These are phyloP conservation scores for Eudemis profundana DNA, from an alignment of 2,888 invertebrate genomes.

Conservation along the genomic window DNA sequence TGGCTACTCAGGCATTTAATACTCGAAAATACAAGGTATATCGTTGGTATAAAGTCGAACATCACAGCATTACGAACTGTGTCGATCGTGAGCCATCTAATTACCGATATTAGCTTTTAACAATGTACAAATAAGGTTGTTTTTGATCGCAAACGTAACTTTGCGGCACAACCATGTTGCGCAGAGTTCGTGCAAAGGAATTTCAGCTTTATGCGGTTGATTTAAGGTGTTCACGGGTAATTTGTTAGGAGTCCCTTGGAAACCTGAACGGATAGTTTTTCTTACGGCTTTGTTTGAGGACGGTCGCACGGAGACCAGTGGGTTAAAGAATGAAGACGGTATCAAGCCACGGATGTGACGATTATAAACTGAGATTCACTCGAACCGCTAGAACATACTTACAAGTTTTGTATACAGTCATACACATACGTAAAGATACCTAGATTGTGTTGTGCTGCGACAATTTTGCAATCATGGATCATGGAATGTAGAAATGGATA, in stretches of 20 bases:
- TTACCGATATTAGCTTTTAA: conserved; percentile 27
- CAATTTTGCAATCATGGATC: too few relatives aligned
- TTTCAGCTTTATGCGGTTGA: not conserved
- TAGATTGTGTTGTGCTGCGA: not conserved
- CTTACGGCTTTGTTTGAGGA: conserved; percentile 34
- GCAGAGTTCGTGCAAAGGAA: not conserved
- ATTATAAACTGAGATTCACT: conserved; percentile 7
- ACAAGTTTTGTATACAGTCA: not conserved
- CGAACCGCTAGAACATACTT: not conserved
- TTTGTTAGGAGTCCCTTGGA: conserved; percentile 8
- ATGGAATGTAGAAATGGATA: too few relatives aligned
- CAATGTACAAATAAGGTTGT: conserved; percentile 15
- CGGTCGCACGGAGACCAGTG: conserved; percentile 31
- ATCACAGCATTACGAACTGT: conserved; percentile 47
- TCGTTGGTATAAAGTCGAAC: conserved; percentile 49
- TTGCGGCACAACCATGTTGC: conserved; percentile 18
- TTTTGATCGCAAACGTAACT: conserved; percentile 13
- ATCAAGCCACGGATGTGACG: conserved; percentile 15
- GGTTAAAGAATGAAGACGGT: conserved; percentile 14
- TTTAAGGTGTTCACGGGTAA: not conserved
- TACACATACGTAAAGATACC: not conserved
- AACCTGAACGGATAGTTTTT: conserved; percentile 32
- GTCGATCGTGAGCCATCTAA: conserved; percentile 2
- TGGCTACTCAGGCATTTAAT: conserved; percentile 26
- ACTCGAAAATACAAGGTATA: conserved; percentile 48